Evolutionary conservation across 2,113 vertebrate genomes (phyloP).

Genomic region (Triplophysa siluroides): DNA sequence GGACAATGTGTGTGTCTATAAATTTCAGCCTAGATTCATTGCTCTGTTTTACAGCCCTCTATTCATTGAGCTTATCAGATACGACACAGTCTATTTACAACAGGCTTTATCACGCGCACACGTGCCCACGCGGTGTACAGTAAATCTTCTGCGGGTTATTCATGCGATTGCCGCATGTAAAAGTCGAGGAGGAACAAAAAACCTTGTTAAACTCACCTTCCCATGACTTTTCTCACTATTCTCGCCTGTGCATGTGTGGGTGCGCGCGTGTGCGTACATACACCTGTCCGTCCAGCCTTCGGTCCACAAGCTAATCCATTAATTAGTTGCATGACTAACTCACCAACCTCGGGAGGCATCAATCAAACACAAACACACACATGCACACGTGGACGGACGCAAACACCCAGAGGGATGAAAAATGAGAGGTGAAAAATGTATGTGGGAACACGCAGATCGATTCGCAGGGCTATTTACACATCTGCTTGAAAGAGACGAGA

Average conservation of each 20-base stretch:
- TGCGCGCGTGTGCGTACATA: not conserved
- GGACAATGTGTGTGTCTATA: conserved; percentile 13
- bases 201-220: conserved; percentile 8
- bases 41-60: conserved; percentile 45
- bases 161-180: conserved; percentile 9
- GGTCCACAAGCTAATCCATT: conserved; percentile 44
- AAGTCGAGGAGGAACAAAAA: conserved; percentile 6
- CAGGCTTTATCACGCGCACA: conserved; percentile 40
- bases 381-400: conserved; percentile 18
- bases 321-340: conserved; percentile 50
- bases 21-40: conserved; percentile 30
- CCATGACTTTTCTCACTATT: not conserved
- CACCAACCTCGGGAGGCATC: conserved; percentile 22
- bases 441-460: conserved; percentile 34
- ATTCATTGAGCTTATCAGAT: conserved; percentile 40
- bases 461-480: conserved; percentile 32
- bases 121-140: not conserved
- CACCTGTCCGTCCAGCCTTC: conserved; percentile 13
- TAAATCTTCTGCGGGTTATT: conserved; percentile 41
- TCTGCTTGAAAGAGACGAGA: conserved; percentile 12
- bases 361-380: conserved; percentile 33
- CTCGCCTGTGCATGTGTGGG: not conserved
- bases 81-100: conserved; percentile 43
- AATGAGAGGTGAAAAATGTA: conserved; percentile 29
- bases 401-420: conserved; percentile 35